Evolutionary conservation across 2,797 vertebrate species (phyloP).

Genomic region (Chrysocyon brachyurus): DNA sequence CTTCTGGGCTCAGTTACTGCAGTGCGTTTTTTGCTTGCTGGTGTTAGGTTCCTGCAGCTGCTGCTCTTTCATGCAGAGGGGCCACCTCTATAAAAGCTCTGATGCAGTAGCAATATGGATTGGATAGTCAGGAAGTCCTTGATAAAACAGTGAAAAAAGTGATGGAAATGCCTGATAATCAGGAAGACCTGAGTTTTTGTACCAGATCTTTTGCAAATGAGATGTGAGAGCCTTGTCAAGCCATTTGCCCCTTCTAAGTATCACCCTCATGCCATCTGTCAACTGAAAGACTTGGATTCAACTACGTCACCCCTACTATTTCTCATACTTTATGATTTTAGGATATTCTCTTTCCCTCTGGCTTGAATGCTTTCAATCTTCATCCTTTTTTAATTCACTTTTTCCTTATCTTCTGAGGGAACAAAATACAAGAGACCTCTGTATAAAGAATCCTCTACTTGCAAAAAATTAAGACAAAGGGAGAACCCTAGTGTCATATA

Average conservation of each 20-base stretch:
- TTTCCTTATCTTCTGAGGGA: background rate
- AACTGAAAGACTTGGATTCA: conserved; percentile 43
- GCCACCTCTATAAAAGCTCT: conserved; percentile 32
- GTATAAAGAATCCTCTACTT: background rate
- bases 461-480: background rate
- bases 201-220: background rate
- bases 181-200: background rate
- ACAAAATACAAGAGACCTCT: background rate
- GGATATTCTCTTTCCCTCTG: background rate
- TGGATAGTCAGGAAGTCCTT: background rate
- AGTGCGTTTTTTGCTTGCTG: conserved; percentile 43
- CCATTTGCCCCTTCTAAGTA: background rate
- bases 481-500: background rate
- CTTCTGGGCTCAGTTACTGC: conserved; percentile 52
- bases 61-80: conserved; percentile 26
- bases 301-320: background rate
- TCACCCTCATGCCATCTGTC: background rate
- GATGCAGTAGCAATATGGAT: conserved; percentile 7
- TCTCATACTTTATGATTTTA: conserved; percentile 9
- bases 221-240: background rate
- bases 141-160: conserved; percentile 27
- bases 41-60: conserved; percentile 66
- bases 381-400: background rate
- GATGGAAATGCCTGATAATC: background rate
- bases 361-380: background rate